Percentiles rank a stretch among this genome's conserved stretches.
Evolutionary conservation across 1,140 invertebrate genomes (phyloP).

Genomic region (Euura saliciscinereae): DNA sequence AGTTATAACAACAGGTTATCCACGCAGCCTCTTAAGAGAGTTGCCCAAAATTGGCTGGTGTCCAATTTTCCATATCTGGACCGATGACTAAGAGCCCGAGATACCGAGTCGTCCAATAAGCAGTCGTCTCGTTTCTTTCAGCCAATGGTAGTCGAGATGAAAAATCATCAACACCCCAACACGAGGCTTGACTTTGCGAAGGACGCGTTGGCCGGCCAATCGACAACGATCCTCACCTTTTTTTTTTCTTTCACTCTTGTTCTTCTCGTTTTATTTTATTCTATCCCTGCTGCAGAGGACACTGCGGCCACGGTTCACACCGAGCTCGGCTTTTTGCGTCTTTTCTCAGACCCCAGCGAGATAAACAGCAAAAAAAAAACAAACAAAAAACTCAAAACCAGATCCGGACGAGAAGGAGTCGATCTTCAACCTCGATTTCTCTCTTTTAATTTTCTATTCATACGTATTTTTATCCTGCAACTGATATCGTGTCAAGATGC

Average conservation of each 20-base stretch:
- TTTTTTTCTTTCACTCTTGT: slow-evolving; percentile 22
- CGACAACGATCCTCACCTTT: slow-evolving; percentile 19
- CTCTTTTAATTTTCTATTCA: too few relatives aligned
- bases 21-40: slow-evolving; percentile 38
- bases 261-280: slow-evolving; percentile 13
- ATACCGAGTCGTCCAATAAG: background rate
- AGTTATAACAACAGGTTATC: slow-evolving; percentile 20
- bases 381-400: too few relatives aligned
- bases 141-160: background rate
- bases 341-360: background rate
- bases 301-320: background rate
- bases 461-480: too few relatives aligned
- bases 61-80: slow-evolving; percentile 35
- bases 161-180: background rate
- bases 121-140: background rate
- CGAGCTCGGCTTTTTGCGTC: background rate
- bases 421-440: too few relatives aligned
- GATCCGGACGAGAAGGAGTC: too few relatives aligned
- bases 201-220: background rate
- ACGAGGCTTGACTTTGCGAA: background rate
- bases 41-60: slow-evolving; percentile 40
- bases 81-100: background rate
- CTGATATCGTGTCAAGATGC: too few relatives aligned
- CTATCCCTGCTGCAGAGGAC: background rate
- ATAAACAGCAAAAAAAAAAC: background rate